Conservation (phyloP, 2,797 vertebrate genomes). For the Fistularia commersonii region DNA sequence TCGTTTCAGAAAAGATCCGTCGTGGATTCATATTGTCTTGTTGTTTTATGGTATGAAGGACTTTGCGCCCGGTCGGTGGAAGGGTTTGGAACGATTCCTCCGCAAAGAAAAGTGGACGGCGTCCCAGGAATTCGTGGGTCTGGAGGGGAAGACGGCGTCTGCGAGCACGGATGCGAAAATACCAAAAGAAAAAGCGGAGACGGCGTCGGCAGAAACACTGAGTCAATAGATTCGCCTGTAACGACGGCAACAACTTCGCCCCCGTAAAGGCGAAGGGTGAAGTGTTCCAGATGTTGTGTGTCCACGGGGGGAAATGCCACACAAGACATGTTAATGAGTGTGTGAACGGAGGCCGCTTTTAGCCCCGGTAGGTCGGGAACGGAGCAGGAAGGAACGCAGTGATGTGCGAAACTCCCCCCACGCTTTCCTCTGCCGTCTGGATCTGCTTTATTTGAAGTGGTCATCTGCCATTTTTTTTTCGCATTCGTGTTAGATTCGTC, state of each 20-base stretch:
- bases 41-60: too few relatives aligned
- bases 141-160: slow-evolving; percentile 30
- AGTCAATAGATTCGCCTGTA: slow-evolving; percentile 38
- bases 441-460: slow-evolving; percentile 32
- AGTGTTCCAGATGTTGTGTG: slow-evolving; percentile 52
- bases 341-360: slow-evolving; percentile 10
- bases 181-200: slow-evolving; percentile 22
- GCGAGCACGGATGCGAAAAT: slow-evolving; percentile 19
- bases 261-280: slow-evolving; percentile 23
- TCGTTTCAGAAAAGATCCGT: too few relatives aligned
- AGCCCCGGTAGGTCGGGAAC: slow-evolving; percentile 15
- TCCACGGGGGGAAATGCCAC: slow-evolving; percentile 1
- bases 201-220: slow-evolving; percentile 33
- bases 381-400: slow-evolving; percentile 28
- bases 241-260: neutral
- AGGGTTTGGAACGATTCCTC: too few relatives aligned
- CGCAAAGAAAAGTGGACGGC: too few relatives aligned
- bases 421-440: slow-evolving; percentile 24
- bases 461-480: slow-evolving; percentile 21
- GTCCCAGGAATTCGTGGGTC: slow-evolving; percentile 16
- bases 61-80: too few relatives aligned
- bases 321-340: slow-evolving; percentile 34
- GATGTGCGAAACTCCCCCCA: too few relatives aligned
- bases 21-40: too few relatives aligned
- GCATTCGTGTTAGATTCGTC: slow-evolving; percentile 13